A percentile compares a stretch with the other conserved stretches of the same genome.
These are phyloP conservation scores for Apomyelois bistriatella DNA, from an alignment of 2,888 invertebrate species.

Conservation along the genomic window DNA sequence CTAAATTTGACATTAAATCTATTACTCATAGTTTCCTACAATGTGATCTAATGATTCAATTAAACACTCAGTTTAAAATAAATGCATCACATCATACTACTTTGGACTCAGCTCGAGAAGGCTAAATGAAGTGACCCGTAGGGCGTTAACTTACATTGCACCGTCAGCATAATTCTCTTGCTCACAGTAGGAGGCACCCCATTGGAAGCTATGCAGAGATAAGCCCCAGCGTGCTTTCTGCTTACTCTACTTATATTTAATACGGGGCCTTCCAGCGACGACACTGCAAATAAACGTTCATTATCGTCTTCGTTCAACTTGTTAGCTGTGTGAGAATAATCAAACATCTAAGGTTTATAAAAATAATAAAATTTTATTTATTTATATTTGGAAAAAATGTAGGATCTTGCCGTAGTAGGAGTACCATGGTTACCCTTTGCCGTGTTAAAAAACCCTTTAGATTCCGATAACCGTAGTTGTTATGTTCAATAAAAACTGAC, in stretches of 20 bases:
- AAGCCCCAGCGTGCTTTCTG: slow-evolving; percentile 89
- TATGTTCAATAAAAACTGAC: no score
- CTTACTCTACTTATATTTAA: slow-evolving; percentile 85
- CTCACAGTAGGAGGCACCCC: slow-evolving; percentile 93
- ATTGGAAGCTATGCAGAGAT: slow-evolving; percentile 90
- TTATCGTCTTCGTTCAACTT: background rate
- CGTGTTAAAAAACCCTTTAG: no score
- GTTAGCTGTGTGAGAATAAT: no score
- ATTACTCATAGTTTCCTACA: slow-evolving; percentile 6
- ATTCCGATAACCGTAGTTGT: no score
- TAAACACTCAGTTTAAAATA: background rate
- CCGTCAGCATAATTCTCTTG: slow-evolving; percentile 91
- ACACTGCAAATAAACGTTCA: slow-evolving; percentile 63
- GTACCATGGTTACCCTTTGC: no score
- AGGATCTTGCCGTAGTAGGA: no score
- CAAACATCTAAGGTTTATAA: no score
- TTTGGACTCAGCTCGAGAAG: background rate
- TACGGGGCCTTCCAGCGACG: slow-evolving; percentile 83
- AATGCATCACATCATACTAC: slow-evolving; percentile 4
- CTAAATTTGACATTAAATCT: no score
- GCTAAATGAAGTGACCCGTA: background rate
- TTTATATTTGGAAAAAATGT: no score
- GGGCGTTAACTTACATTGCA: slow-evolving; percentile 84
- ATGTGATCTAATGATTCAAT: background rate
- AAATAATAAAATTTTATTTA: no score